Conservation (phyloP, 2,113 vertebrate species). For the Ameiurus melas region DNA sequence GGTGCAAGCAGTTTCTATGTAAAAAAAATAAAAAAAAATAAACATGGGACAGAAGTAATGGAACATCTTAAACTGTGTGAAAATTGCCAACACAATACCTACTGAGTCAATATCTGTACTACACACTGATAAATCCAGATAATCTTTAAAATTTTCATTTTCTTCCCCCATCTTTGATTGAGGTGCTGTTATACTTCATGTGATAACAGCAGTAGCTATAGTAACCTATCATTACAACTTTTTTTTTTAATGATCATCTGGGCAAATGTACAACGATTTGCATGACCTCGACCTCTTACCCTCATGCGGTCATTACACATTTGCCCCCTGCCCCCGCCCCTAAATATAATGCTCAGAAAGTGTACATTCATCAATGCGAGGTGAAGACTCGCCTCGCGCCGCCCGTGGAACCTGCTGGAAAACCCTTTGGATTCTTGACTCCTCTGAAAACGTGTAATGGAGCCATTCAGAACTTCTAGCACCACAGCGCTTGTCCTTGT, state of each 20-base stretch:
- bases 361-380: slow-evolving; percentile 72
- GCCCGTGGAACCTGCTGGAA: slow-evolving; percentile 33
- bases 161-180: slow-evolving; percentile 52
- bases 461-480: slow-evolving; percentile 32
- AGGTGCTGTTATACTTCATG: slow-evolving; percentile 56
- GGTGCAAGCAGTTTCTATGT: neutral
- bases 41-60: slow-evolving; percentile 59
- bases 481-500: slow-evolving; percentile 58
- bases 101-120: slow-evolving; percentile 44
- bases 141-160: slow-evolving; percentile 9
- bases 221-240: slow-evolving; percentile 68
- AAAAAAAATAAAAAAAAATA: slow-evolving; percentile 8
- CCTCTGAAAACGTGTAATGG: slow-evolving; percentile 25
- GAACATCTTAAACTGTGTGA: slow-evolving; percentile 56
- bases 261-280: slow-evolving; percentile 66
- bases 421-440: slow-evolving; percentile 20
- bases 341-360: slow-evolving; percentile 64
- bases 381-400: slow-evolving; percentile 54
- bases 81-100: slow-evolving; percentile 61
- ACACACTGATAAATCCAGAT: slow-evolving; percentile 47
- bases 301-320: slow-evolving; percentile 43
- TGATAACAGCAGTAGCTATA: slow-evolving; percentile 65
- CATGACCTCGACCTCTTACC: slow-evolving; percentile 53
- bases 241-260: slow-evolving; percentile 61
- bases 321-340: slow-evolving; percentile 31